Evolutionary conservation across 2,113 vertebrate species (phyloP).

Genomic region (Xyrauchen texanus): DNA sequence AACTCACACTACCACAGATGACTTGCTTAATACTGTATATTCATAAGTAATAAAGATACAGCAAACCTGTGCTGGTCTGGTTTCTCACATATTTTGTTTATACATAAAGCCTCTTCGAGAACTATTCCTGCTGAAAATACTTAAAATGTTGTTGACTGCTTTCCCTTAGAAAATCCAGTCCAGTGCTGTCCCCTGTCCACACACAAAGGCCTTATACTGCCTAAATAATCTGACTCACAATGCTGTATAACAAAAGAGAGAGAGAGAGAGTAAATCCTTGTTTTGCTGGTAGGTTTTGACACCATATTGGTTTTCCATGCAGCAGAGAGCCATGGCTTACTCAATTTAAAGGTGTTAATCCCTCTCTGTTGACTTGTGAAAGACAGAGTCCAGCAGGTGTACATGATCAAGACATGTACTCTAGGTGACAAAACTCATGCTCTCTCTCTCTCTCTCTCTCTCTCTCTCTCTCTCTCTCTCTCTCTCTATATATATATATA

Average conservation of each 20-base stretch:
- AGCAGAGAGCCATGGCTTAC: constrained; percentile 30
- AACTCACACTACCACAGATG: constrained; percentile 5
- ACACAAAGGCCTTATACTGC: constrained; percentile 58
- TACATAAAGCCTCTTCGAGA: constrained; percentile 12
- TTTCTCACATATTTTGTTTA: background rate
- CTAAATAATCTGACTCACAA: constrained; percentile 60
- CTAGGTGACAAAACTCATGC: background rate
- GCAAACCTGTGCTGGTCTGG: constrained; percentile 34
- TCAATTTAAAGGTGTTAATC: constrained; percentile 54
- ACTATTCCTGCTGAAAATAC: constrained; percentile 5
- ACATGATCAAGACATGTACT: background rate
- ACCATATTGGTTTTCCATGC: constrained; percentile 3
- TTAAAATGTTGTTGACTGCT: constrained; percentile 44
- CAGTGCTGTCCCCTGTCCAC: constrained; percentile 56
- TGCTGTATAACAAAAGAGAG: constrained; percentile 46
- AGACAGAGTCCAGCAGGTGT: constrained; percentile 71
- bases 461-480: background rate
- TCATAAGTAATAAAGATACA: background rate
- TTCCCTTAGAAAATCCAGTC: constrained; percentile 54
- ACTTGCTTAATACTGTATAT: background rate
- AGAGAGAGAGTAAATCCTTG: constrained; percentile 41
- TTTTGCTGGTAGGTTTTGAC: background rate
- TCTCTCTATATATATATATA: too few species aligned
- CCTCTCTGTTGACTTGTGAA: constrained; percentile 51
- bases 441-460: constrained; percentile 20